Conservation (phyloP, 2,113 vertebrate species). For the Salminus brasiliensis region DNA sequence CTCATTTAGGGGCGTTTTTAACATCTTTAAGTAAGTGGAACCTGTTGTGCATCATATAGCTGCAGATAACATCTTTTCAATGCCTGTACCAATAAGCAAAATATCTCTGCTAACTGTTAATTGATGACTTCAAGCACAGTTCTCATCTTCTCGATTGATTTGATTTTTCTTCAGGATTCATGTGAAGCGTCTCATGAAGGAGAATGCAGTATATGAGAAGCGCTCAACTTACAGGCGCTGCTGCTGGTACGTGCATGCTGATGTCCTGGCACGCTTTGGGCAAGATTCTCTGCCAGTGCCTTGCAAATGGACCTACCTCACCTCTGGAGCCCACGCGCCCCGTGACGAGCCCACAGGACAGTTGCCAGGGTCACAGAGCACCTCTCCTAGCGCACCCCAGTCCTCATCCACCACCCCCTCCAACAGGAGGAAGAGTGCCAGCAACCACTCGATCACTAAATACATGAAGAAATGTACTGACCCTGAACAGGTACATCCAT, state of each 20-base stretch:
- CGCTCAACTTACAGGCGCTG: slow-evolving; percentile 80
- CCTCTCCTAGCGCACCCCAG: slow-evolving; percentile 70
- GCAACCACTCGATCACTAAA: slow-evolving; percentile 92
- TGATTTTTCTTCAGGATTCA: slow-evolving; percentile 76
- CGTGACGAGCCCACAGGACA: slow-evolving; percentile 76
- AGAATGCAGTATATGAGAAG: slow-evolving; percentile 92
- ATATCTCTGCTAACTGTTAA: no score
- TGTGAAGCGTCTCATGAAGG: slow-evolving; percentile 86
- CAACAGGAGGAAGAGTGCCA: slow-evolving; percentile 81
- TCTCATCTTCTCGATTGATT: no score
- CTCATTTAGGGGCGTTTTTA: no score
- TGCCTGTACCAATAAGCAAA: no score
- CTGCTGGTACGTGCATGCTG: slow-evolving; percentile 92
- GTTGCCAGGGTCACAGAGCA: slow-evolving; percentile 60
- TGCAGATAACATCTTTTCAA: no score
- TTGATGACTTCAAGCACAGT: no score
- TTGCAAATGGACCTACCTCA: slow-evolving; percentile 91
- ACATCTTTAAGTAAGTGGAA: no score
- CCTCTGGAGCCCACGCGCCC: slow-evolving; percentile 72
- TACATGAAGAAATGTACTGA: slow-evolving; percentile 89
- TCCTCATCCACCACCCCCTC: slow-evolving; percentile 58
- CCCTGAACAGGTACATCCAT: slow-evolving; percentile 72
- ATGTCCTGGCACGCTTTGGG: slow-evolving; percentile 82
- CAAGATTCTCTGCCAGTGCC: slow-evolving; percentile 88
- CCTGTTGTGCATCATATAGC: no score